phyloP scores from a whole-genome alignment of 2,888 invertebrate species.

The Andrena haemorrhoa region DNA sequence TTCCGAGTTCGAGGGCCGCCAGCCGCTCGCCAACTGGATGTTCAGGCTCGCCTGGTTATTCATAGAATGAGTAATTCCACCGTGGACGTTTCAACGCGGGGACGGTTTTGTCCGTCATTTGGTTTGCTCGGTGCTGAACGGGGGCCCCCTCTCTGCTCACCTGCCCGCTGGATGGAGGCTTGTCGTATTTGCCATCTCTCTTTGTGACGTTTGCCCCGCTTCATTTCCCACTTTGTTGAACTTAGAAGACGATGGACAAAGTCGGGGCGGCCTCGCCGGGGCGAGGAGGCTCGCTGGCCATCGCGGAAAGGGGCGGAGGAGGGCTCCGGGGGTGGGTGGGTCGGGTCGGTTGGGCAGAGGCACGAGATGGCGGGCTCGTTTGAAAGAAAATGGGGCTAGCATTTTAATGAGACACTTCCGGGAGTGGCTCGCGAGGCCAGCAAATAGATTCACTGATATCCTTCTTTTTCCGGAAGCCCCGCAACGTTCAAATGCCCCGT shows the following conservation, averaged over 20 bases:
- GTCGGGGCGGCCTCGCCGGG: conserved; percentile 30
- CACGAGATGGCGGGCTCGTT: conserved; percentile 57
- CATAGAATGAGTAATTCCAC: conserved; percentile 78
- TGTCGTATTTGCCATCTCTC: conserved; percentile 83
- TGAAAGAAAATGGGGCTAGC: conserved; percentile 81
- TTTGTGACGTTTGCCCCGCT: conserved; percentile 77
- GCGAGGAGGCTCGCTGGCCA: conserved; percentile 18
- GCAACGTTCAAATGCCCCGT: conserved; percentile 68
- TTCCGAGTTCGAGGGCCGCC: conserved; percentile 12
- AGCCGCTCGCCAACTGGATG: conserved; percentile 46
- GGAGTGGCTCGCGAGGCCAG: conserved; percentile 71
- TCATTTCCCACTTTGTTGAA: conserved; percentile 76
- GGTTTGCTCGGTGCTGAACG: conserved; percentile 64
- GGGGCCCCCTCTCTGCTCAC: conserved; percentile 65
- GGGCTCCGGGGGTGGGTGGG: conserved; percentile 20
- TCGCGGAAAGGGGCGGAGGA: conserved; percentile 15
- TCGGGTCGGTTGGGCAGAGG: conserved; percentile 19
- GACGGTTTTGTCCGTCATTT: conserved; percentile 75
- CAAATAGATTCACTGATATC: conserved; percentile 83
- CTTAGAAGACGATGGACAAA: conserved; percentile 61
- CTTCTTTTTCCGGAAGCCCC: conserved; percentile 66
- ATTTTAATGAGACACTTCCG: conserved; percentile 81
- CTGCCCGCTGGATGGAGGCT: conserved; percentile 69
- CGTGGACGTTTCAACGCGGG: conserved; percentile 62
- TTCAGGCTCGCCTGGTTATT: conserved; percentile 75